These are phyloP conservation scores for Agrypnus murinus DNA, from an alignment of 2,888 invertebrate genomes.

Conservation along the genomic window DNA sequence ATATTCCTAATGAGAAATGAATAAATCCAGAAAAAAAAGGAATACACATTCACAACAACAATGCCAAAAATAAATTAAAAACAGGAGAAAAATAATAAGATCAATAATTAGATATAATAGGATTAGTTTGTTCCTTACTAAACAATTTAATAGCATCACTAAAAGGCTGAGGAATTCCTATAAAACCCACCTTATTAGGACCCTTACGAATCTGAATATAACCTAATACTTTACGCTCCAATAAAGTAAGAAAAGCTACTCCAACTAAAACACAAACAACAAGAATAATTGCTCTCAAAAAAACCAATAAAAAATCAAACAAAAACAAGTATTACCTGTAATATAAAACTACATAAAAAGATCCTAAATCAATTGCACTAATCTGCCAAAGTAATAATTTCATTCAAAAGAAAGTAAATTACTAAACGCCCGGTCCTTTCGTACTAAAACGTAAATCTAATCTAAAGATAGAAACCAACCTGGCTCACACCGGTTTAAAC, in stretches of 20 bases:
- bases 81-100: conserved; percentile 77
- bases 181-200: conserved; percentile 80
- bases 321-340: conserved; percentile 17
- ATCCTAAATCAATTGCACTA: conserved; percentile 9
- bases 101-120: conserved; percentile 76
- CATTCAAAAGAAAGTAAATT: conserved; percentile 70
- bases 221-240: conserved; percentile 82
- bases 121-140: conserved; percentile 77
- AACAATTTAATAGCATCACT: conserved; percentile 84
- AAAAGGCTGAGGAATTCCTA: conserved; percentile 81
- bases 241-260: conserved; percentile 82
- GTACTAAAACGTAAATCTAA: conserved; percentile 80
- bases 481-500: conserved; percentile 90
- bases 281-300: conserved; percentile 69
- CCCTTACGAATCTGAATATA: conserved; percentile 85
- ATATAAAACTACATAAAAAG: not conserved
- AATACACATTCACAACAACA: conserved; percentile 76
- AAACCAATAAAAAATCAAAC: conserved; percentile 60
- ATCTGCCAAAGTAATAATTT: conserved; percentile 7
- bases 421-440: conserved; percentile 82
- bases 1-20: conserved; percentile 75
- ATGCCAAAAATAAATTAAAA: conserved; percentile 75
- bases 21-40: conserved; percentile 75
- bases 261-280: conserved; percentile 77
- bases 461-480: conserved; percentile 89